These are phyloP conservation scores for Hippocampus barbouri DNA, from an alignment of 2,113 vertebrate species.

Conservation along the genomic window DNA sequence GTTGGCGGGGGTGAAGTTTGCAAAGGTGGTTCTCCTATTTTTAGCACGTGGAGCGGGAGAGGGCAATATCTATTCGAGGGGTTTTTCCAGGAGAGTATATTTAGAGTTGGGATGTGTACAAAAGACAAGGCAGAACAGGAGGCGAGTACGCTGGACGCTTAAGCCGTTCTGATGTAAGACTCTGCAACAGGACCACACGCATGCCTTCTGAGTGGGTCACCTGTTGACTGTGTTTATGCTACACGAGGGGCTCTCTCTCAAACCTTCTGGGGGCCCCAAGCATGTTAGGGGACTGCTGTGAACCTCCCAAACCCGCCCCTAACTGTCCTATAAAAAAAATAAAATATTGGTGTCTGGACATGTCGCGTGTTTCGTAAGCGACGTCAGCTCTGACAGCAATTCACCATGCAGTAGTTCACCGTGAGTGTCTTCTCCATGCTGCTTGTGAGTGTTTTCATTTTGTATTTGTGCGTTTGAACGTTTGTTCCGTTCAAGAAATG, in stretches of 20 bases:
- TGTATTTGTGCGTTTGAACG: too few relatives aligned
- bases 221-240: slow-evolving; percentile 15
- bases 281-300: too few relatives aligned
- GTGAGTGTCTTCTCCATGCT: too few relatives aligned
- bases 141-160: slow-evolving; percentile 64
- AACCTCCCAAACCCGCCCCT: too few relatives aligned
- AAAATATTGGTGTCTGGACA: too few relatives aligned
- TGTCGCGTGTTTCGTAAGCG: too few relatives aligned
- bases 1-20: slow-evolving; percentile 14
- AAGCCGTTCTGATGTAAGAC: slow-evolving; percentile 74
- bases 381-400: too few relatives aligned
- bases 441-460: too few relatives aligned
- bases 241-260: neutral
- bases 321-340: too few relatives aligned
- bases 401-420: too few relatives aligned
- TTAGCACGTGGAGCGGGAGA: slow-evolving; percentile 65
- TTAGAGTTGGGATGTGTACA: slow-evolving; percentile 66
- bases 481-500: too few relatives aligned
- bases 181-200: slow-evolving; percentile 68
- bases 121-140: slow-evolving; percentile 62
- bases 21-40: slow-evolving; percentile 69
- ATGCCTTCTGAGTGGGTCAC: slow-evolving; percentile 32
- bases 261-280: neutral
- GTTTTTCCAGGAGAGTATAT: slow-evolving; percentile 75
- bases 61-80: slow-evolving; percentile 68